Conservation (phyloP, 2,888 invertebrate genomes). For the Acrobasis repandana region DNA sequence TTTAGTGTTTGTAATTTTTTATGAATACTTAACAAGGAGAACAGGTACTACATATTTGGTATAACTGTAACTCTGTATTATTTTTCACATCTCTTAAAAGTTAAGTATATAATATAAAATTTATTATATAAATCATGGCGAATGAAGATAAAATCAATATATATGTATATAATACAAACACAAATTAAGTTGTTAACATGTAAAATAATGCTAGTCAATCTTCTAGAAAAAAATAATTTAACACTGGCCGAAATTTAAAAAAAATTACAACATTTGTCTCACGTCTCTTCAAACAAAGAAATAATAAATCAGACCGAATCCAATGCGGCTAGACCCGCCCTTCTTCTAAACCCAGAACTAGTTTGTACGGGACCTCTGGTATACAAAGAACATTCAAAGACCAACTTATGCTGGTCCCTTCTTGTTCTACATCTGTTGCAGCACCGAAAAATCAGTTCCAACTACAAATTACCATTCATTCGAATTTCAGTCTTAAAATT, state of each 20-base stretch:
- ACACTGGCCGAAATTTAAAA: slow-evolving; percentile 48
- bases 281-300: slow-evolving; percentile 72
- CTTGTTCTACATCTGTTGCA: slow-evolving; percentile 57
- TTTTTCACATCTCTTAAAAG: too few relatives aligned
- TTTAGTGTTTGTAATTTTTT: too few relatives aligned
- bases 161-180: background rate
- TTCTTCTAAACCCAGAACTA: slow-evolving; percentile 44
- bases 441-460: slow-evolving; percentile 51
- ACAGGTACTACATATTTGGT: too few relatives aligned
- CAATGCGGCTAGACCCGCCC: slow-evolving; percentile 44
- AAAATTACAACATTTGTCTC: slow-evolving; percentile 70
- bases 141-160: background rate
- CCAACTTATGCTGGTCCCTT: slow-evolving; percentile 45
- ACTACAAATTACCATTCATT: slow-evolving; percentile 45
- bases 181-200: slow-evolving; percentile 18
- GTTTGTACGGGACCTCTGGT: slow-evolving; percentile 41
- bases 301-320: slow-evolving; percentile 71
- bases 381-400: slow-evolving; percentile 65
- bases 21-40: too few relatives aligned
- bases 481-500: slow-evolving; percentile 53
- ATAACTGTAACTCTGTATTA: too few relatives aligned
- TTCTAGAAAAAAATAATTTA: slow-evolving; percentile 27
- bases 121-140: too few relatives aligned
- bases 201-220: slow-evolving; percentile 4
- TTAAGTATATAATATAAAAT: too few relatives aligned